These are phyloP conservation scores for Actinostola sp. DNA, from an alignment of 92 coral and sea anemone genomes.

Conservation along the genomic window DNA sequence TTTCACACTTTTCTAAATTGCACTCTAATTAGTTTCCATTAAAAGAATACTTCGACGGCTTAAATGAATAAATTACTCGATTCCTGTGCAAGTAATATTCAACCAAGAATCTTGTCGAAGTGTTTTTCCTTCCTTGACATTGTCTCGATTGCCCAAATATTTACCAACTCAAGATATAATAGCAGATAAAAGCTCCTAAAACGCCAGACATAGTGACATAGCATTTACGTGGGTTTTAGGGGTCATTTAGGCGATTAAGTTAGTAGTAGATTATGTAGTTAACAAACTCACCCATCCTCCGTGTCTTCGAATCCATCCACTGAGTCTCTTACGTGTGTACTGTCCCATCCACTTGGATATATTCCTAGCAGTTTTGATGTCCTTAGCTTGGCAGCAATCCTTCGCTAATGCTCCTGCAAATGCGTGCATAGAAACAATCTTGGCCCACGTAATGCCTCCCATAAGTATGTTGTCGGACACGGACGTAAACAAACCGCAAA, in stretches of 20 bases:
- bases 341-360: constrained; percentile 86
- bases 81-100: too few relatives aligned
- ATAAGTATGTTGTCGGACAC: constrained; percentile 80
- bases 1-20: too few relatives aligned
- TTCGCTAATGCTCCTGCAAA: constrained; percentile 86
- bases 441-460: constrained; percentile 82
- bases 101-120: too few relatives aligned
- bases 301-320: constrained; percentile 81
- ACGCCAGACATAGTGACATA: too few relatives aligned
- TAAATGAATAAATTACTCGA: too few relatives aligned
- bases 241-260: neutral
- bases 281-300: constrained; percentile 92
- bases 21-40: too few relatives aligned
- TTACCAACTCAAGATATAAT: too few relatives aligned
- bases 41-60: too few relatives aligned
- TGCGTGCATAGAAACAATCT: constrained; percentile 88
- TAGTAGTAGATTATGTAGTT: neutral
- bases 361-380: constrained; percentile 62
- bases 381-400: constrained; percentile 78
- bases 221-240: too few relatives aligned
- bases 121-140: too few relatives aligned
- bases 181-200: too few relatives aligned
- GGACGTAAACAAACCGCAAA: constrained; percentile 89
- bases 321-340: constrained; percentile 67
- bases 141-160: too few relatives aligned